Base-by-base conservation (phyloP, 2,797 vertebrate genomes). In the Mastacembelus armatus region DNA sequence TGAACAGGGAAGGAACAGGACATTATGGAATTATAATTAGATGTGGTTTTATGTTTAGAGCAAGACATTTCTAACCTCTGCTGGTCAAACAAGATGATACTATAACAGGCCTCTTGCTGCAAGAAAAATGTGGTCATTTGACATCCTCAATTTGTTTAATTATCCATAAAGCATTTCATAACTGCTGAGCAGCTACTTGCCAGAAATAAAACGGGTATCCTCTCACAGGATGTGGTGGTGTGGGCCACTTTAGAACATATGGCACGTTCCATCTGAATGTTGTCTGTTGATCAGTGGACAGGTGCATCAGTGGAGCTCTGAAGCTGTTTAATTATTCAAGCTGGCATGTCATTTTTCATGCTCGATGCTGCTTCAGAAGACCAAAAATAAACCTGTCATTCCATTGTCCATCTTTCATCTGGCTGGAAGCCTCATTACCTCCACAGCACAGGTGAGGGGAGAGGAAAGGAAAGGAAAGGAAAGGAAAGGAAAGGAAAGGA, bases 281-380 rank as follows among this genome's bases (percentile, higher is more conserved):
- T 72, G 49, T 67, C 74, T 82, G 89, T 89, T 89, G 90, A 93
- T 93, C 88, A 89, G 77, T 21, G 54, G 77, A 81, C 70, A 77
- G 79, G 84, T 66, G 66, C 78, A 85, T 82, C 83, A 69, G 77
- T 45, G 61, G 52, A 58, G 66, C 77, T 77, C 73, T 66, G 77
- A 71, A 56, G 80, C 75, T 12, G 35, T 73, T 93, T 86, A 90
- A 93, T 92, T 91, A 93, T 92, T 91, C 82, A 89, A 52, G 40
- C 32, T 65, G 81, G 79, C 77, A 81, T 5, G 48, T 90, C 62
- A 80, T 91, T 89, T 87, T 86, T 88, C 82, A 88, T 71, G 29
- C 69, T 36, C 3, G 19, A 29, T 63, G 65, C 74, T 22, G 57
- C 80, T 78, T 60, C 67, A 71, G 33, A 50, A 55, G 61, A 59